Percentiles rank a stretch among this genome's conserved stretches.
These are phyloP conservation scores for Podotricha telesiphe DNA, from an alignment of 2,888 invertebrate genomes.

Conservation along the genomic window DNA sequence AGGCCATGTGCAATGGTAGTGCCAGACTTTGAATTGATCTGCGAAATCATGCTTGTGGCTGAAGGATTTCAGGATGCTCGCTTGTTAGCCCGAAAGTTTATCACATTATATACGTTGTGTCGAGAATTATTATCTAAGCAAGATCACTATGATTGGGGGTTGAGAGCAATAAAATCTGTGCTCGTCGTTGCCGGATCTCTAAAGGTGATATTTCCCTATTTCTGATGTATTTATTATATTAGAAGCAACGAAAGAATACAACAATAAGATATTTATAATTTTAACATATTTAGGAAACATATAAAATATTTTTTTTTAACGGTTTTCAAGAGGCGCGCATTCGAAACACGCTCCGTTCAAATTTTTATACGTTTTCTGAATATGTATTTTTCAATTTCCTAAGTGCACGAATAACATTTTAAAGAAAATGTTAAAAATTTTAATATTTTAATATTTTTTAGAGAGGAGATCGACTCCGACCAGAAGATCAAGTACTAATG, in stretches of 20 bases:
- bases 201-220: constrained; percentile 80
- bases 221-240: background rate
- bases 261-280: background rate
- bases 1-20: constrained; percentile 99
- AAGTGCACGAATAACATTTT: no score
- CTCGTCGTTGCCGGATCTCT: constrained; percentile 96
- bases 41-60: constrained; percentile 98
- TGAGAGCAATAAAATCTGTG: constrained; percentile 97
- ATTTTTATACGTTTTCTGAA: no score
- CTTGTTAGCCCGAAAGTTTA: constrained; percentile 95
- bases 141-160: constrained; percentile 98
- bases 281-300: background rate
- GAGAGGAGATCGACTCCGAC: constrained; percentile 88
- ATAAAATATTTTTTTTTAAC: no score
- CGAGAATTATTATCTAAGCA: constrained; percentile 95
- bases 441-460: constrained; percentile 50
- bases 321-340: no score
- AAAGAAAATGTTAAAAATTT: no score
- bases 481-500: constrained; percentile 97
- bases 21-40: constrained; percentile 97
- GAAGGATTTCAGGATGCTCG: constrained; percentile 97
- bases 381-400: no score
- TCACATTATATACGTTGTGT: constrained; percentile 95
- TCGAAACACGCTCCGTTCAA: no score
- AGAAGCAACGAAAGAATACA: background rate